These are phyloP conservation scores for Dromiciops gliroides DNA, from an alignment of 2,113 vertebrate species.

Conservation along the genomic window DNA sequence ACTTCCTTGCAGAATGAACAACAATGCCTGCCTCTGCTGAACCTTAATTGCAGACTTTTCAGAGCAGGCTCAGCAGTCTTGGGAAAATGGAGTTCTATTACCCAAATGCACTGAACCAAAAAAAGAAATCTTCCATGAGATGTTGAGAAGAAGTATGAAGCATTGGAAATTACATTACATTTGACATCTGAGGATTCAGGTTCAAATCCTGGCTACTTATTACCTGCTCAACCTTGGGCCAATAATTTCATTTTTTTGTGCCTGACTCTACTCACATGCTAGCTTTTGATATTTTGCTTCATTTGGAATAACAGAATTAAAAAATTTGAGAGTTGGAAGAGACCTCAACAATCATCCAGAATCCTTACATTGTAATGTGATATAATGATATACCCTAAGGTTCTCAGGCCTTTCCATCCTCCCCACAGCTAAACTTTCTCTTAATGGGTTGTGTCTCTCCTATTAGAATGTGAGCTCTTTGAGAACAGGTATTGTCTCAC, in stretches of 20 bases:
- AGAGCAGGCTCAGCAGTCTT: conserved; percentile 43
- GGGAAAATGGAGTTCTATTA: conserved; percentile 18
- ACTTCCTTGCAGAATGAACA: conserved; percentile 25
- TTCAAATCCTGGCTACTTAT: neutral
- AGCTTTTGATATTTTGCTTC: neutral
- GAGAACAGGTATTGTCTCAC: neutral
- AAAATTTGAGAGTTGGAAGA: no score
- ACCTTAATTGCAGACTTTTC: neutral
- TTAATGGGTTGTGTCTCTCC: neutral
- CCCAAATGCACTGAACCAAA: conserved; percentile 22
- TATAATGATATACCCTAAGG: neutral
- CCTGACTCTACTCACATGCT: neutral
- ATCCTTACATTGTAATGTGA: no score
- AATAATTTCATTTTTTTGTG: neutral
- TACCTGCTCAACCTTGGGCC: neutral
- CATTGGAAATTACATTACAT: neutral
- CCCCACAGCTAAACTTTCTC: neutral
- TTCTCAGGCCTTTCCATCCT: neutral
- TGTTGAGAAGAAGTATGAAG: neutral
- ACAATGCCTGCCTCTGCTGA: neutral
- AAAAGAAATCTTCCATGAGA: neutral
- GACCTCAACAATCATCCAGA: no score
- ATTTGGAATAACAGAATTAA: neutral
- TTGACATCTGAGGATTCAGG: neutral
- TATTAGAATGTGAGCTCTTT: neutral